Percentiles rank a stretch among this genome's conserved stretches.
Conservation (phyloP, 1,140 invertebrate genomes). For the Steinernema feltiae region DNA sequence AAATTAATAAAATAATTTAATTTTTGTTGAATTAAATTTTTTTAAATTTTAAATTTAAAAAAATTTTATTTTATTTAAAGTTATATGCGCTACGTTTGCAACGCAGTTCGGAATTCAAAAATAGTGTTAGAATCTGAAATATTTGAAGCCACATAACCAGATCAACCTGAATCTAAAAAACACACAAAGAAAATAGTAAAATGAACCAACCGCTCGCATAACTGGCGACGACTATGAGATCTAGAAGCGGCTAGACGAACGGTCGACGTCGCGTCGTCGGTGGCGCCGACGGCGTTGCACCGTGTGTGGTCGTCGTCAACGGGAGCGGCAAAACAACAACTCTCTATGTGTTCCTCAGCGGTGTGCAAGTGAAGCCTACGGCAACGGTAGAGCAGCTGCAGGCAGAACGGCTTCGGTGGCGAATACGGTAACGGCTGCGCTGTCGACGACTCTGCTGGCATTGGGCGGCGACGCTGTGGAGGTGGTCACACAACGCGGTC, state of each 20-base stretch:
- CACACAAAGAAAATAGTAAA: background rate
- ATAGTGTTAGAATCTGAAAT: too few relatives aligned
- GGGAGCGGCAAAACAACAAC: background rate
- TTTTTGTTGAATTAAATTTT: too few relatives aligned
- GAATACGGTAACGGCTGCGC: background rate
- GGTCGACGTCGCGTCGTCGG: constrained; percentile 7
- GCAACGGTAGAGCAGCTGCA: background rate
- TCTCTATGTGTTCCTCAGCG: background rate
- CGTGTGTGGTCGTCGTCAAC: background rate
- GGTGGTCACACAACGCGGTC: constrained; percentile 8
- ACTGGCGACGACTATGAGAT: constrained; percentile 10
- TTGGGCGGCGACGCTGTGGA: background rate
- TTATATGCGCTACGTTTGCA: too few relatives aligned
- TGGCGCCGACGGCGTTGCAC: background rate
- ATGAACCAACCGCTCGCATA: constrained; percentile 11
- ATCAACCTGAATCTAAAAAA: background rate
- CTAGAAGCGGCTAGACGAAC: background rate
- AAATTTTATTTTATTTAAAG: too few relatives aligned
- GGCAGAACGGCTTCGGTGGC: background rate
- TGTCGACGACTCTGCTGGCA: constrained; percentile 10
- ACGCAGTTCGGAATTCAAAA: too few relatives aligned
- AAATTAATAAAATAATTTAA: too few relatives aligned
- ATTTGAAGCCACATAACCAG: too few relatives aligned
- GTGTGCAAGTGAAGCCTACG: too few relatives aligned
- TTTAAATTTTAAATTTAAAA: too few relatives aligned